Evolutionary conservation across 2,797 vertebrate species (phyloP), one percentile per base, ranked within the genome.

Genomic region (Peromyscus aztecus): DNA sequence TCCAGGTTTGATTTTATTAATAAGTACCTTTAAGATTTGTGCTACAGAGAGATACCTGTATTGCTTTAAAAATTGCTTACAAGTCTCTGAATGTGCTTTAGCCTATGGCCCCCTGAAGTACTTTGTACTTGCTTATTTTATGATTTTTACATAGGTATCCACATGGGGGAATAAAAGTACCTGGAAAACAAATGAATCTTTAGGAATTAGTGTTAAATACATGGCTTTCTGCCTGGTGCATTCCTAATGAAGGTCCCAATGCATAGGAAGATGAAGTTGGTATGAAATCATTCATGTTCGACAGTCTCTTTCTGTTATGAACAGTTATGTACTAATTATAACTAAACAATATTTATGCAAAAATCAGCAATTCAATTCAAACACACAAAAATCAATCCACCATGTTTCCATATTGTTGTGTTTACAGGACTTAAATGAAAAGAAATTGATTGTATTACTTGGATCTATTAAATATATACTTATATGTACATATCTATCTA

Each of bases 331-430:
- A 78, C 34, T 94, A 55, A 40, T 52, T 71, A 73, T 46, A 84
- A 73, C 31, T 24, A 69, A 34, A 78, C 69, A 89, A 13, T n/a
- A 65, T 76, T 19, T 83, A 90, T 34, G 57, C 0, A 34, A 6
- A 85, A 96, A 83, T 75, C 17, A 94, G 61, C 23, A 91, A 40
- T 83, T 89, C 10, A 67, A 21, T 82, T 86, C 13, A 80, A 90
- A 73, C 1, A 27, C 24, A 78, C 52, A 27, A 91, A 85, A 85
- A 95, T 85, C 3, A 57, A 46, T 40, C 10, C 8, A 73, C 17
- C 10, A 34, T 19, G 31, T 24, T 77, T 80, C 8, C 16, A 55
- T 78, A 40, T 43, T 81, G 80, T 57, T 89, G 40, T 67, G 5
- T 46, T 82, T 92, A 23, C 1, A 57, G 7, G 6, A 67, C 40